A percentile compares a stretch with the other conserved stretches of the same genome.
Conservation (phyloP, 2,888 invertebrate genomes). For the Eupeodes latifasciatus region DNA sequence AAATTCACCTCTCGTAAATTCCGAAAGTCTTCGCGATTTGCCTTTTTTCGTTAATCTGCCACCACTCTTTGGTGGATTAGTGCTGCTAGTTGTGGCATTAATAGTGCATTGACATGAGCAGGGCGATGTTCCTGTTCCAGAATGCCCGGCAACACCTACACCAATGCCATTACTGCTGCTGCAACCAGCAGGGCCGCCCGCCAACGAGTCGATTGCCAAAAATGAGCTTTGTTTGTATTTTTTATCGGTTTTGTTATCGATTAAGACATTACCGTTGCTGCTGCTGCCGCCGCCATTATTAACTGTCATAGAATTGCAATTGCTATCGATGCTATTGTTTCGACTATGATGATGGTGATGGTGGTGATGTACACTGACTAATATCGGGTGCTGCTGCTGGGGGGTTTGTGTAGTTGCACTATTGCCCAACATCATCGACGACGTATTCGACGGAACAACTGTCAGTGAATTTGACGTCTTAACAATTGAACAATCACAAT, state of each 20-base stretch:
- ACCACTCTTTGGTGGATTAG: slow-evolving; percentile 25
- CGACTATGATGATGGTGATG: slow-evolving; percentile 70
- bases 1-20: slow-evolving; percentile 85
- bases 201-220: slow-evolving; percentile 54
- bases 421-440: slow-evolving; percentile 59
- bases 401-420: slow-evolving; percentile 36
- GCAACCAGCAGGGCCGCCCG: background rate
- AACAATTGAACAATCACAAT: slow-evolving; percentile 74
- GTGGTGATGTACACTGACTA: slow-evolving; percentile 73
- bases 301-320: slow-evolving; percentile 65
- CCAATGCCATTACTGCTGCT: slow-evolving; percentile 14
- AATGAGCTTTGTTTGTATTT: slow-evolving; percentile 65
- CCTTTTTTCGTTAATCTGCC: slow-evolving; percentile 80
- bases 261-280: slow-evolving; percentile 52
- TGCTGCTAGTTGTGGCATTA: slow-evolving; percentile 34
- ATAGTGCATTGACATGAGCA: slow-evolving; percentile 70
- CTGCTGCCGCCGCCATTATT: slow-evolving; percentile 62
- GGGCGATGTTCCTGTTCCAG: slow-evolving; percentile 54
- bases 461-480: slow-evolving; percentile 77
- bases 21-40: slow-evolving; percentile 84
- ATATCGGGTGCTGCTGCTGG: slow-evolving; percentile 65
- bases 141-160: slow-evolving; percentile 28
- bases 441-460: slow-evolving; percentile 24
- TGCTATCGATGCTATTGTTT: slow-evolving; percentile 69
- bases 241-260: slow-evolving; percentile 67